These are phyloP conservation scores for Brachycybe producta DNA, from an alignment of 2,888 invertebrate genomes.

Conservation along the genomic window DNA sequence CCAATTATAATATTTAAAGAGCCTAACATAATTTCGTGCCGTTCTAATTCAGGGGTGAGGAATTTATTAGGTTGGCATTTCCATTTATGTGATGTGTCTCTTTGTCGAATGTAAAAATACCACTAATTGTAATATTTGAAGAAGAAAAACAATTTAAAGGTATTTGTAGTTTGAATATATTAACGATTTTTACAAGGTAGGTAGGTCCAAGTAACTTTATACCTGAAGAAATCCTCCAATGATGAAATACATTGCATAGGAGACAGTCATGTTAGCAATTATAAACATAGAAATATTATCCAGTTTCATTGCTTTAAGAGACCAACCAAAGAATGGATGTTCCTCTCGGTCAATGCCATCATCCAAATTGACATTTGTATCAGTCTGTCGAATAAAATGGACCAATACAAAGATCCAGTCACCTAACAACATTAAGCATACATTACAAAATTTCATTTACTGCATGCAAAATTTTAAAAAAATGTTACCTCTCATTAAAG, in stretches of 20 bases:
- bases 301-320: constrained; percentile 4
- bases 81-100: constrained; percentile 51
- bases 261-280: constrained; percentile 35
- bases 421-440: constrained; percentile 38
- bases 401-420: constrained; percentile 55
- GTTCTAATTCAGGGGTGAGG: constrained; percentile 50
- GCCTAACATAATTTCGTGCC: constrained; percentile 53
- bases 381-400: constrained; percentile 43
- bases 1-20: constrained; percentile 27
- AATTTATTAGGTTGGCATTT: constrained; percentile 59
- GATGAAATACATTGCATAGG: constrained; percentile 47
- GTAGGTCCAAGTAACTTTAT: constrained; percentile 28
- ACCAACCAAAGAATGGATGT: neutral
- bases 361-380: constrained; percentile 13
- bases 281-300: constrained; percentile 7
- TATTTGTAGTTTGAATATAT: too few relatives aligned
- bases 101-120: constrained; percentile 53
- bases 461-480: too few relatives aligned
- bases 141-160: too few relatives aligned
- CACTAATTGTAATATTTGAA: too few relatives aligned
- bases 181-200: too few relatives aligned
- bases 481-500: constrained; percentile 27
- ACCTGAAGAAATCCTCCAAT: constrained; percentile 56
- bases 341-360: neutral
- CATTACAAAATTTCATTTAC: neutral